These are phyloP conservation scores for Ligdia adustata DNA, from an alignment of 2,888 invertebrate species.

Conservation along the genomic window DNA sequence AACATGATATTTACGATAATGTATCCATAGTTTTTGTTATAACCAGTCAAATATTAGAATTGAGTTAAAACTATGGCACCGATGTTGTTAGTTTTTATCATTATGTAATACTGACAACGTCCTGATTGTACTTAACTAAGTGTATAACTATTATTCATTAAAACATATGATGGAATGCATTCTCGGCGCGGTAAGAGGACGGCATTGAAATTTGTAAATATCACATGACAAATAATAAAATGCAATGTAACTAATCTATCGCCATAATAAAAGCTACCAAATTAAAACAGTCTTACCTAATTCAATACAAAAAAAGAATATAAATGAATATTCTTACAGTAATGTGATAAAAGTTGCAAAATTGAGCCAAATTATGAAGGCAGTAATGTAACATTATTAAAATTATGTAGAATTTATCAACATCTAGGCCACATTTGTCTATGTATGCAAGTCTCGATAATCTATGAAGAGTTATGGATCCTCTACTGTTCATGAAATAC, in stretches of 20 bases:
- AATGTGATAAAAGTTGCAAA: too few relatives aligned
- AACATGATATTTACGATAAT: neutral
- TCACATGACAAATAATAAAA: conserved; percentile 26
- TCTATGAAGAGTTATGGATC: too few relatives aligned
- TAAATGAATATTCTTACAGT: too few relatives aligned
- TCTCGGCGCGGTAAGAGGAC: conserved; percentile 46
- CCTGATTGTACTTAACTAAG: conserved; percentile 58
- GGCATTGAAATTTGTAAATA: conserved; percentile 43
- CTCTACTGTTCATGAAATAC: too few relatives aligned
- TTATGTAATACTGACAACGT: conserved; percentile 63
- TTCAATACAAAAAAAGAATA: too few relatives aligned
- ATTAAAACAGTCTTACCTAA: too few relatives aligned
- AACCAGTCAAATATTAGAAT: conserved; percentile 10
- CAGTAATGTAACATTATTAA: too few relatives aligned
- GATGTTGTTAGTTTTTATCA: conserved; percentile 44
- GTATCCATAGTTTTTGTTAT: neutral
- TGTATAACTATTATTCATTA: conserved; percentile 29
- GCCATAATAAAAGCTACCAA: conserved; percentile 3
- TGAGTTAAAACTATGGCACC: conserved; percentile 57
- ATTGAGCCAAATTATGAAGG: too few relatives aligned
- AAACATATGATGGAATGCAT: conserved; percentile 27
- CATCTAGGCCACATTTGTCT: too few relatives aligned
- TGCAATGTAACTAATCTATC: conserved; percentile 13
- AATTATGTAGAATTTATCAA: too few relatives aligned
- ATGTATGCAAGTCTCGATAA: too few relatives aligned